Conservation (phyloP, 2,888 invertebrate species). For the Ophioninae sp. region DNA sequence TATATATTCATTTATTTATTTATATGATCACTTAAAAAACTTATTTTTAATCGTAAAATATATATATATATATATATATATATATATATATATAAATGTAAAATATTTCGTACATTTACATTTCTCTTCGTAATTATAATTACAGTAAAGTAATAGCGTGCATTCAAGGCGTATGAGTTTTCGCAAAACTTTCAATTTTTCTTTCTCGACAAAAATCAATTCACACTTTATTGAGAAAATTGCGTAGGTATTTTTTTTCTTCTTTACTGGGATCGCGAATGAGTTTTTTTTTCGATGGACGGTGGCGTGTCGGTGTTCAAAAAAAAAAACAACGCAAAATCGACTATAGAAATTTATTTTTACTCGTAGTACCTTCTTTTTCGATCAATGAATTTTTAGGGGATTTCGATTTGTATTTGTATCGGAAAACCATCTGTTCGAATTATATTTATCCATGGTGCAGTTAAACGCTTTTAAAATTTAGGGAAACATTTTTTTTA, state of each 20-base stretch:
- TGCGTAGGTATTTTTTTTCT: neutral
- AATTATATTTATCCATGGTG: too few relatives aligned
- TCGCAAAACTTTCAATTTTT: neutral
- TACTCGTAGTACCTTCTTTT: neutral
- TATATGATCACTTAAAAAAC: conserved; percentile 70
- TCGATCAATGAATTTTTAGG: too few relatives aligned
- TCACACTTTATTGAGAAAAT: neutral
- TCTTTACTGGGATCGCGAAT: conserved; percentile 29
- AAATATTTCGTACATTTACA: conserved; percentile 11
- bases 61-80: conserved; percentile 51
- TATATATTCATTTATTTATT: conserved; percentile 11
- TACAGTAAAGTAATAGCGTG: conserved; percentile 4
- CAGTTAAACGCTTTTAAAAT: too few relatives aligned
- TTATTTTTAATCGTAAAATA: conserved; percentile 68
- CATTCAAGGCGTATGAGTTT: neutral
- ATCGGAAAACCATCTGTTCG: neutral
- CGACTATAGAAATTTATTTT: too few relatives aligned
- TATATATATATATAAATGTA: conserved; percentile 46
- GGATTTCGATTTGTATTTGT: neutral
- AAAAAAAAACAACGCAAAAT: conserved; percentile 5
- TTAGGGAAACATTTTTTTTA: too few relatives aligned
- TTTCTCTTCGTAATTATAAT: neutral
- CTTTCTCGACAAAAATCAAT: neutral
- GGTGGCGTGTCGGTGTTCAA: conserved; percentile 30
- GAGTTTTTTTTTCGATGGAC: conserved; percentile 42